Evolutionary conservation across 2,888 invertebrate species (phyloP).

Genomic region (Chironomus tentans): DNA sequence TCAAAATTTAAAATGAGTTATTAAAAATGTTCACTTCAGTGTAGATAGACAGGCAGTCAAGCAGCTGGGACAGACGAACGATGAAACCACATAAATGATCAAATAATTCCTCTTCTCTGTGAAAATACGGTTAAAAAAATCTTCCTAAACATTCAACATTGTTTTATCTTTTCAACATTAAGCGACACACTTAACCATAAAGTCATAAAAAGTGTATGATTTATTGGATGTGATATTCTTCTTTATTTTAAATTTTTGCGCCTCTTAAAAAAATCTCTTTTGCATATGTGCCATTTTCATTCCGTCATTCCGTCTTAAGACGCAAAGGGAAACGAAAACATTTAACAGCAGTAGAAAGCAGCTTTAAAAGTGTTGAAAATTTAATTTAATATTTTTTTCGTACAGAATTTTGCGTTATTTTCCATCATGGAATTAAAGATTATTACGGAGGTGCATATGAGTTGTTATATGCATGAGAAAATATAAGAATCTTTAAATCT

Average conservation of each 20-base stretch:
- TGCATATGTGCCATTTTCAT: background rate
- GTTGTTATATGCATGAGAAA: background rate
- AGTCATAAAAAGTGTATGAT: conserved; percentile 13
- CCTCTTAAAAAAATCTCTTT: background rate
- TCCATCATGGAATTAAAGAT: background rate
- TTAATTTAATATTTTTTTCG: too few relatives aligned
- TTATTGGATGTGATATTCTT: conserved; percentile 7
- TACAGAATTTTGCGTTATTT: background rate
- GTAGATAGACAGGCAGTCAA: too few relatives aligned
- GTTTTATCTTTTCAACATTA: too few relatives aligned
- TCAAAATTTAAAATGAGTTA: too few relatives aligned
- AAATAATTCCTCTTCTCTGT: too few relatives aligned
- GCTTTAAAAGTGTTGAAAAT: conserved; percentile 8
- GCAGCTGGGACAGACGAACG: too few relatives aligned
- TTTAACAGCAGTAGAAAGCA: background rate
- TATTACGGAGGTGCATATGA: background rate
- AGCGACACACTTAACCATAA: background rate
- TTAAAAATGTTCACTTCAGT: too few relatives aligned
- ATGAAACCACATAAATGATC: too few relatives aligned
- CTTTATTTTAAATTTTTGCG: background rate
- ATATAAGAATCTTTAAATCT: background rate
- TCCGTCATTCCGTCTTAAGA: too few relatives aligned
- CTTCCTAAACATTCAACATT: too few relatives aligned
- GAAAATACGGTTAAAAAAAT: too few relatives aligned
- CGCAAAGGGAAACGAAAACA: background rate